Evolutionary conservation across 1,140 invertebrate genomes (phyloP).

Genomic region (Lutraria rhynchaena): DNA sequence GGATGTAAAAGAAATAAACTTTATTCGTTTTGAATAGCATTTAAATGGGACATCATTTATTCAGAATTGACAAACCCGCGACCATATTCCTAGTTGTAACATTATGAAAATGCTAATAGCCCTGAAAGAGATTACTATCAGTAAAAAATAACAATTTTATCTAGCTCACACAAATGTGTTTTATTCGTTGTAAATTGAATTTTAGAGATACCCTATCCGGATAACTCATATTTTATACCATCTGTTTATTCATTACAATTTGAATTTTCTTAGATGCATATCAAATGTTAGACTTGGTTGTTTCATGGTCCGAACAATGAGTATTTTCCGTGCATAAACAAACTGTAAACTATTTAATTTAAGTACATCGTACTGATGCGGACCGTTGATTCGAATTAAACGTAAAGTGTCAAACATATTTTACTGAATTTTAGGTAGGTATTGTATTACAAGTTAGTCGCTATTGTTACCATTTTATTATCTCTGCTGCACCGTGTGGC

Average conservation of each 20-base stretch:
- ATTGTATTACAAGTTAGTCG: slow-evolving; percentile 49
- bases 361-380: slow-evolving; percentile 21
- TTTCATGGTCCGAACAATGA: slow-evolving; percentile 40
- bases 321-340: slow-evolving; percentile 55
- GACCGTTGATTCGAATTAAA: slow-evolving; percentile 53
- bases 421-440: slow-evolving; percentile 41
- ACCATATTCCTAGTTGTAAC: slow-evolving; percentile 24
- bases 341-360: slow-evolving; percentile 55
- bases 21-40: slow-evolving; percentile 47
- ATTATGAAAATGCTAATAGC: slow-evolving; percentile 59
- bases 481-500: slow-evolving; percentile 55
- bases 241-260: slow-evolving; percentile 56
- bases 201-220: slow-evolving; percentile 35
- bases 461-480: slow-evolving; percentile 60
- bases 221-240: slow-evolving; percentile 53
- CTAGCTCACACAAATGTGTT: slow-evolving; percentile 51
- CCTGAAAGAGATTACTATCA: slow-evolving; percentile 23
- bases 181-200: slow-evolving; percentile 58
- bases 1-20: slow-evolving; percentile 7
- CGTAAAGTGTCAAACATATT: slow-evolving; percentile 28
- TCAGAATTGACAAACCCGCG: slow-evolving; percentile 29
- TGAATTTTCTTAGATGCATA: slow-evolving; percentile 57
- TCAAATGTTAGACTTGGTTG: slow-evolving; percentile 48
- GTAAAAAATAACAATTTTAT: slow-evolving; percentile 57
- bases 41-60: slow-evolving; percentile 46